Conservation (phyloP, 2,113 vertebrate genomes). For the Corapipo altera region DNA sequence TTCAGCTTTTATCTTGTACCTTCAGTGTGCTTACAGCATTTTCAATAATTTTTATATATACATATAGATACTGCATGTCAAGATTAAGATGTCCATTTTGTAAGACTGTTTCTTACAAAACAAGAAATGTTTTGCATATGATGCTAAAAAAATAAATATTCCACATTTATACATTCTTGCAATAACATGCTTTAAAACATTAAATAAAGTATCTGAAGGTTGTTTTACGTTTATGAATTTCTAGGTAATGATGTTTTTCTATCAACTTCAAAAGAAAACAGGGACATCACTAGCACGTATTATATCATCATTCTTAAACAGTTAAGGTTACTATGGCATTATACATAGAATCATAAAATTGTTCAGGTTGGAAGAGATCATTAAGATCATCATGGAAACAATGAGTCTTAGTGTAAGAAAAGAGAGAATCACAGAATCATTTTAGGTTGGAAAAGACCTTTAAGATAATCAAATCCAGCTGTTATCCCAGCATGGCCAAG, state of each 20-base stretch:
- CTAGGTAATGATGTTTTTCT: background rate
- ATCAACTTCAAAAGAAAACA: background rate
- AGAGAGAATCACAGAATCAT: background rate
- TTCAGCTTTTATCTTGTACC: conserved; percentile 16
- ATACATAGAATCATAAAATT: background rate
- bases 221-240: background rate
- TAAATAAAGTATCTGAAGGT: background rate
- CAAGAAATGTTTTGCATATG: background rate
- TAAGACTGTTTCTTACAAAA: background rate
- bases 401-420: background rate
- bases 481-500: too few relatives aligned
- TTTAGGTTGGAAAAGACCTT: background rate
- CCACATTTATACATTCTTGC: background rate
- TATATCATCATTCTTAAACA: background rate
- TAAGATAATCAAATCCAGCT: too few relatives aligned
- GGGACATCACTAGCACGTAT: background rate
- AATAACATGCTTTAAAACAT: background rate
- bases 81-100: background rate
- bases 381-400: background rate
- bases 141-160: background rate
- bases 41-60: background rate
- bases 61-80: background rate
- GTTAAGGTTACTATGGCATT: background rate
- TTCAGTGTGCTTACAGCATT: conserved; percentile 16
- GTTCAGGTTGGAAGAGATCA: background rate